Conservation (phyloP, 2,888 invertebrate species). For the Mesochorus sp. region DNA sequence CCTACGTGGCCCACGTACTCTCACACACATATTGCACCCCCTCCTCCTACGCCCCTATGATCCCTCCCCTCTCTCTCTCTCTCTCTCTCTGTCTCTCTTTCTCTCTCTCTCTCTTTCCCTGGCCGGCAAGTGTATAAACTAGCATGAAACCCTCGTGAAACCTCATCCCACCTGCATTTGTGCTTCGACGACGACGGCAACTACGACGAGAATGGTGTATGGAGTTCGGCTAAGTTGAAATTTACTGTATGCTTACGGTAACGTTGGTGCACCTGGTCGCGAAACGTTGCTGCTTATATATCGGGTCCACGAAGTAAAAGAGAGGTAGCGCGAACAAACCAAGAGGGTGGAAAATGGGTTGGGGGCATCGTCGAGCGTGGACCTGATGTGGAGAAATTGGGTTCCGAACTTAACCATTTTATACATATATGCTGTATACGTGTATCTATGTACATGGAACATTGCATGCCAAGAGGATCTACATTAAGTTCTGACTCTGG, state of each 20-base stretch:
- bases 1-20: constrained; percentile 43
- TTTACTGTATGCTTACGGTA: constrained; percentile 76
- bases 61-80: constrained; percentile 16
- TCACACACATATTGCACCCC: constrained; percentile 49
- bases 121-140: constrained; percentile 43
- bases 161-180: constrained; percentile 43
- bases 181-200: constrained; percentile 34
- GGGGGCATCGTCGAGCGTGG: not conserved
- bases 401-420: too few species aligned
- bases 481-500: too few species aligned
- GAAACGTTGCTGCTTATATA: constrained; percentile 48
- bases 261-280: constrained; percentile 73
- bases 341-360: constrained; percentile 27
- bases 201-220: constrained; percentile 52
- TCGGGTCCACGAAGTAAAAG: constrained; percentile 38
- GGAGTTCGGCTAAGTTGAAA: constrained; percentile 74
- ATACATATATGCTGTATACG: too few species aligned
- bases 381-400: not conserved
- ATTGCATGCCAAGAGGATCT: too few species aligned
- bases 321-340: constrained; percentile 20
- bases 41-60: not conserved
- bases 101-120: not conserved
- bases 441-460: too few species aligned
- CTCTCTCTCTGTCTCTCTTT: constrained; percentile 31
- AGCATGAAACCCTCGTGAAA: constrained; percentile 35